Base-by-base conservation (phyloP, 2,113 vertebrate species). In the Urocitellus parryii region DNA sequence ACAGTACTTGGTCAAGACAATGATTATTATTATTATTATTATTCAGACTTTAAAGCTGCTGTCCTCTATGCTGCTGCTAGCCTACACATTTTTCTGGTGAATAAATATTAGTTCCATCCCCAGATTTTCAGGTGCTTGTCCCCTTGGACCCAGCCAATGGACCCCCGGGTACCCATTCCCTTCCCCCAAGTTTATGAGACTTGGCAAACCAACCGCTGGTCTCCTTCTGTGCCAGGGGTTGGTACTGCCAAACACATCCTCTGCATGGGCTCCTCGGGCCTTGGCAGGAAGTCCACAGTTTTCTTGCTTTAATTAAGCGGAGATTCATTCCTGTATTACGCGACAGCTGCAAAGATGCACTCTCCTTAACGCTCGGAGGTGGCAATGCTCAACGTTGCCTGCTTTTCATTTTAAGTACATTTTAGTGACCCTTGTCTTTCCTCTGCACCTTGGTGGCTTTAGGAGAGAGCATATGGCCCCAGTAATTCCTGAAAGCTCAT, bases 391-490 rank as follows among this genome's bases (percentile, higher is more conserved):
- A 77, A 16, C 39, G 29, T 22, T 20, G 39, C 85, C 65, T 58
- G 68, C 42, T 65, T 48, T 88, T 94, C 32, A 45, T 88, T 94
- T 94, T 88, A 95, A 97, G 48, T 70, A 94, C 68, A 24, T 94
- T 93, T 93, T 45, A 48, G 56, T 56, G 63, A 79, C 32, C 56
- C 42, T 61, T 42, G 32, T 80, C 86, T 53, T 73, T 86, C 32
- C 79, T 17, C 81, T 27, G 51, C 29, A 65, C 73, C 73, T 86
- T 61, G 9, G 56, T 86, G 88, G 68, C 67, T 96, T 68, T 78
- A 86, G 78, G 88, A 91, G 78, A 88, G 68, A 97, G 65, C 96
- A 96, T 86, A 97, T 94, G 97, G 95, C 85, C 89, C 89, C 37
- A 4, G 82, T 80, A 88, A 97, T 95, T 87, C 70, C 89, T 95